Conservation (phyloP, 64 coral and sea anemone species). For the Dendronephthya gigantea region DNA sequence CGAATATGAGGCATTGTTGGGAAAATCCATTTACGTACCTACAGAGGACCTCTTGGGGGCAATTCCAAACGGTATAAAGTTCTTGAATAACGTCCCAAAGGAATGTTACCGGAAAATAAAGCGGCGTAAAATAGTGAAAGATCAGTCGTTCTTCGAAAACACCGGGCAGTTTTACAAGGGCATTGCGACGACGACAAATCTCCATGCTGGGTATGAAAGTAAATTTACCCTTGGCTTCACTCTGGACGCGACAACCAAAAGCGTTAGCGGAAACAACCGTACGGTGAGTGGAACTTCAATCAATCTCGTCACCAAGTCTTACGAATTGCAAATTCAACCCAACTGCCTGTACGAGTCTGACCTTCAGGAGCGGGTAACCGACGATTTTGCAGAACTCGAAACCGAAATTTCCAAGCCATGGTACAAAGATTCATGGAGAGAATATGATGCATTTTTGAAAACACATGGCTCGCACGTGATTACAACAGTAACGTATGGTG, state of each 20-base stretch:
- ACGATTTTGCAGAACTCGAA: constrained; percentile 10
- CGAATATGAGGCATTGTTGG: neutral
- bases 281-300: constrained; percentile 25
- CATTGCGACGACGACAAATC: neutral
- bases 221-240: constrained; percentile 16
- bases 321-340: constrained; percentile 6
- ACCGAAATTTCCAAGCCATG: constrained; percentile 22
- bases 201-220: constrained; percentile 13
- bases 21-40: constrained; percentile 5
- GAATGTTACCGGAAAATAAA: neutral
- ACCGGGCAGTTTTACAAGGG: constrained; percentile 18
- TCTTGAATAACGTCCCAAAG: neutral
- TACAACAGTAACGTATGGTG: constrained; percentile 21
- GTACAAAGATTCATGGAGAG: constrained; percentile 24
- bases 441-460: constrained; percentile 27
- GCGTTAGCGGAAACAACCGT: neutral
- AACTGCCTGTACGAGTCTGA: constrained; percentile 15
- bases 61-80: neutral
- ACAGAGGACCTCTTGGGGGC: neutral
- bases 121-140: neutral
- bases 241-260: neutral
- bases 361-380: neutral
- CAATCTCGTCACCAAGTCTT: constrained; percentile 1
- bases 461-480: constrained; percentile 46
- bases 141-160: constrained; percentile 9